Base-by-base conservation (phyloP, 2,113 vertebrate species). In the Carassius auratus region DNA sequence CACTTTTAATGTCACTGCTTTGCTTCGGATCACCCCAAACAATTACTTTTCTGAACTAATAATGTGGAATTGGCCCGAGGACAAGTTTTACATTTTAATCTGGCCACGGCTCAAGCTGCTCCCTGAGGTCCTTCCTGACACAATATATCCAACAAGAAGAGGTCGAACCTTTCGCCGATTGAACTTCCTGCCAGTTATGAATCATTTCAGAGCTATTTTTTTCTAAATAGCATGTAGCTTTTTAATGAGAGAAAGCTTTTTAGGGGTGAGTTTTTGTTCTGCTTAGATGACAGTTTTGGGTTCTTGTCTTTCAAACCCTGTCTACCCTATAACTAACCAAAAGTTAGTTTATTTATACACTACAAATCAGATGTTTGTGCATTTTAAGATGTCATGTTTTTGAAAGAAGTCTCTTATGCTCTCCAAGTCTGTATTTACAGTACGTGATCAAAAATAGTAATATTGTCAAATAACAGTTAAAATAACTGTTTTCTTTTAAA, bases 11-110 rank as follows among this genome's bases (percentile, higher is more conserved):
- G n/a, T 50, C 64, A 52, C 64, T 61, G 85, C 7, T 79, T 83
- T 77, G 77, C 62, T 69, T 81, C 59, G 15, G 26, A 66, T 73
- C 81, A 81, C 42, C 42, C 57, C 14, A 14, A 50, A 77, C 74
- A 76, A 68, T 83, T 80, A 86, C 73, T 87, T 87, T 89, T 81
- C 84, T 87, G 84, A 86, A 38, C 85, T 69, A 52, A 84, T 74
- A 85, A 86, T 76, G 76, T 83, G 52, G 74, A 86, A 79, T 84
- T 87, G 85, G 88, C 88, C 75, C 74, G 3, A n/a, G 8, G 68
- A 48, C 55, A 50, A 59, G 33, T 77, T 84, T 80, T 85, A 64
- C 86, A 83, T 83, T 90, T 85, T 69, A 85, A 80, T 85, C 61
- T 88, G 85, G 83, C 79, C 52, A 38, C 17, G 69, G 85, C 73